Percentiles rank a stretch among this genome's conserved stretches.
These are phyloP conservation scores for Erpetoichthys calabaricus DNA, from an alignment of 2,797 vertebrate genomes.

Conservation along the genomic window DNA sequence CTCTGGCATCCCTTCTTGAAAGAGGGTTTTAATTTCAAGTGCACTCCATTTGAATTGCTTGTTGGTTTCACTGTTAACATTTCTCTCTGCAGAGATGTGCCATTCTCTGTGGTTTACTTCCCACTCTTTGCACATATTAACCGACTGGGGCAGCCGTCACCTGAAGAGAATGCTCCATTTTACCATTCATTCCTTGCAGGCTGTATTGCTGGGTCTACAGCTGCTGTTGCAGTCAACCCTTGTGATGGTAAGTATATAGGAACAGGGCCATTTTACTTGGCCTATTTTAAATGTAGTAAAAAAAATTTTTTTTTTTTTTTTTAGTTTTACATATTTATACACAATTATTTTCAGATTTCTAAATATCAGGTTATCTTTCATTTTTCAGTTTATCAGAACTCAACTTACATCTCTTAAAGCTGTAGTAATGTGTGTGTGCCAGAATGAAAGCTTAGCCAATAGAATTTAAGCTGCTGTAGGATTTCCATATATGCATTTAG, in stretches of 20 bases:
- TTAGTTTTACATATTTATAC: too few relatives aligned
- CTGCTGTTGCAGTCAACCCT: constrained; percentile 63
- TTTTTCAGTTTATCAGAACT: too few relatives aligned
- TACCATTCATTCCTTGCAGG: constrained; percentile 66
- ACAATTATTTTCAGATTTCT: too few relatives aligned
- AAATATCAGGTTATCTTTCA: too few relatives aligned
- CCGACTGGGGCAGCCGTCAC: constrained; percentile 41
- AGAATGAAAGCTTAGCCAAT: too few relatives aligned
- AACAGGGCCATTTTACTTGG: too few relatives aligned
- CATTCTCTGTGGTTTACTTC: constrained; percentile 66
- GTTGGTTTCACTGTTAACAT: background rate
- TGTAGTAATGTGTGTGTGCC: too few relatives aligned
- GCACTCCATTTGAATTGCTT: background rate
- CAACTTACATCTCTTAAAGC: too few relatives aligned
- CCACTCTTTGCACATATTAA: constrained; percentile 66
- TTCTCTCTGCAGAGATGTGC: constrained; percentile 51
- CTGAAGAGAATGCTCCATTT: constrained; percentile 40
- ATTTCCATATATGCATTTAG: too few relatives aligned
- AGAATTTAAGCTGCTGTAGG: too few relatives aligned
- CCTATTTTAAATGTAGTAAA: too few relatives aligned
- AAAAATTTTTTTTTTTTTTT: too few relatives aligned
- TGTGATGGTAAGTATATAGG: constrained; percentile 49
- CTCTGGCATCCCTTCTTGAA: background rate
- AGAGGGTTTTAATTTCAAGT: background rate
- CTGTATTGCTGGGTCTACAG: constrained; percentile 53